These are phyloP conservation scores for Phallusia fumigata DNA, from an alignment of 23 tunicate species.

Conservation along the genomic window DNA sequence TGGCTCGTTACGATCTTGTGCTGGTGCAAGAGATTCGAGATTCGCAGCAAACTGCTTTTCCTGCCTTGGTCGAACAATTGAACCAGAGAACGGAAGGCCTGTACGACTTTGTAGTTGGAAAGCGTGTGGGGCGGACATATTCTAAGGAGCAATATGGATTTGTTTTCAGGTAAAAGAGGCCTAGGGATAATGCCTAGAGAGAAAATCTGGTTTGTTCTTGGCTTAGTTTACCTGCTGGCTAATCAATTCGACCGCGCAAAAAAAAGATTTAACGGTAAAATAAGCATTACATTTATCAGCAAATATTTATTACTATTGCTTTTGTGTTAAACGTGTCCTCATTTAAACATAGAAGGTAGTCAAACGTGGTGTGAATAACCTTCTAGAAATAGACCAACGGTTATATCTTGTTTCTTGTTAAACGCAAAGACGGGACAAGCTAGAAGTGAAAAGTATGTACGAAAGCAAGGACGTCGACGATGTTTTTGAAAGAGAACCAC, in stretches of 20 bases:
- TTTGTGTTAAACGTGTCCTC: no score
- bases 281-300: no score
- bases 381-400: no score
- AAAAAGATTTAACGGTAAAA: no score
- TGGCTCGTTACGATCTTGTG: constrained; percentile 46
- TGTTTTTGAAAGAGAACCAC: constrained; percentile 71
- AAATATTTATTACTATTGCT: no score
- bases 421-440: constrained; percentile 12
- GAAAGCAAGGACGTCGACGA: constrained; percentile 36
- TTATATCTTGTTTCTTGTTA: no score
- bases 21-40: constrained; percentile 61
- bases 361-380: no score
- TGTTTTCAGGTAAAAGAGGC: constrained; percentile 54
- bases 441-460: constrained; percentile 29
- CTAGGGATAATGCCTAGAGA: no score
- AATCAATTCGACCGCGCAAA: no score
- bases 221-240: no score
- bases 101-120: constrained; percentile 25
- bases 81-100: constrained; percentile 24
- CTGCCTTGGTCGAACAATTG: constrained; percentile 38
- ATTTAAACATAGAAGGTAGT: no score
- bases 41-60: constrained; percentile 52
- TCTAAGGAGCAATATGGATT: constrained; percentile 57
- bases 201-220: no score
- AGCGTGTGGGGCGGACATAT: constrained; percentile 30